Conservation (phyloP, 35 echinoderm and acorn worm genomes). For the Lytechinus pictus region DNA sequence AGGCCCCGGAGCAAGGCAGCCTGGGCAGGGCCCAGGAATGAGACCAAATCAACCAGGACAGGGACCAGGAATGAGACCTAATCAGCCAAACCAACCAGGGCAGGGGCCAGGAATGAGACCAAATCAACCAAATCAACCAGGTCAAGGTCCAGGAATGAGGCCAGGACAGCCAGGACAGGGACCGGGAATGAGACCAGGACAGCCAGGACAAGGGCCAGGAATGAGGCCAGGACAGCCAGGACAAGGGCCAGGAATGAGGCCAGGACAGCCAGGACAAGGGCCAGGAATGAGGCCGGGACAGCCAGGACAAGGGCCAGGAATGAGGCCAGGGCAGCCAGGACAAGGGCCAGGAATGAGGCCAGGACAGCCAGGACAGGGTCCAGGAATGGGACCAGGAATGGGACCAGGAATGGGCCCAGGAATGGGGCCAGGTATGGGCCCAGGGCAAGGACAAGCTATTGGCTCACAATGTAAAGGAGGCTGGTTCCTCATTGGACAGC, state of each 20-base stretch:
- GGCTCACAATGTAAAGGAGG: conserved; percentile 47
- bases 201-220: neutral
- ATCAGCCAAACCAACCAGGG: neutral
- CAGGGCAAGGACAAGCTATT: neutral
- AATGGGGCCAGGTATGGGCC: conserved; percentile 47
- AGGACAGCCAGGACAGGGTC: neutral
- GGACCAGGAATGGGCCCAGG: conserved; percentile 43
- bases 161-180: neutral
- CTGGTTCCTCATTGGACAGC: conserved; percentile 37
- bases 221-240: conserved; percentile 17
- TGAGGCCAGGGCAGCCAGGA: conserved; percentile 37
- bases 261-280: neutral
- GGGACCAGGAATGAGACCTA: neutral
- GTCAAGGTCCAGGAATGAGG: conserved; percentile 32
- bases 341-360: conserved; percentile 3
- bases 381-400: conserved; percentile 27
- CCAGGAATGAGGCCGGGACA: neutral
- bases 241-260: neutral
- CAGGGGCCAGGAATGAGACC: conserved; percentile 26
- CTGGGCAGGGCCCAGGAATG: conserved; percentile 6
- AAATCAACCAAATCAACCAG: too few relatives aligned
- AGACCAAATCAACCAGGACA: neutral
- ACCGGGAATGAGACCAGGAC: neutral
- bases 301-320: neutral
- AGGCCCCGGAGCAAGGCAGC: too few relatives aligned